Evolutionary conservation across 2,113 vertebrate genomes (phyloP), one percentile per base, ranked within the genome.

Genomic region (Arothron firmamentum): DNA sequence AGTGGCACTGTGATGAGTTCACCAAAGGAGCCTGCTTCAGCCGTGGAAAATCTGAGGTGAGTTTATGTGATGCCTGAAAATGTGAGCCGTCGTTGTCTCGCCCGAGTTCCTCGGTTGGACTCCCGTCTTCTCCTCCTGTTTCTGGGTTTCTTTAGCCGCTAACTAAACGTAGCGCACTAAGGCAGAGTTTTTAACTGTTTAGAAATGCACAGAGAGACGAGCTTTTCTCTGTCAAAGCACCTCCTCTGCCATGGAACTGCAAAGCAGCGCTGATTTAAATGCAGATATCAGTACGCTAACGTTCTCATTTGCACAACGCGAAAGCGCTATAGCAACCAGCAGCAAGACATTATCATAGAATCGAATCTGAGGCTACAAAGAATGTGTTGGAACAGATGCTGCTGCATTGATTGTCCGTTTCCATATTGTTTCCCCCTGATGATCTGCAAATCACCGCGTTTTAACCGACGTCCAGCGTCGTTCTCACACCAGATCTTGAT

Each of bases 21-120:
- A 94, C 96, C 83, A 95, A 93, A 88, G 95, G 90, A 88, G 92
- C 94, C 67, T 98, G 96, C 71, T 97, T 96, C 87, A 98, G 96
- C 77, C 95, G 96, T 31, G 96, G 96, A 28, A 98, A 98, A 69
- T 95, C 96, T 12, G 90, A 97, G 94, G 96, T 98, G 89, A 91
- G 93, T 67, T 76, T 12, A 19, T 17, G 45, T 47, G 45, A 16
- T 5, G 45, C 14, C 15, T 47, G 45, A n/a, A 5, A 47, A 47
- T 47, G 25, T 19, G 25, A 28, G 6, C 25, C 25, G 25, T 7
- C 25, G 25, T 28, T 5, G 25, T 28, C 25, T 28, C 25, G 6
- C 25, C 25, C 25, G 25, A 3, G 25, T 25, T 25, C 25, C 25
- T 25, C 25, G 6, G 4, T 5, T 28, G 25, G 25, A 28, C 34